Percentiles rank a stretch among this genome's conserved stretches.
Evolutionary conservation across 2,797 vertebrate genomes (phyloP).

Genomic region (Syngnathus rostellatus): DNA sequence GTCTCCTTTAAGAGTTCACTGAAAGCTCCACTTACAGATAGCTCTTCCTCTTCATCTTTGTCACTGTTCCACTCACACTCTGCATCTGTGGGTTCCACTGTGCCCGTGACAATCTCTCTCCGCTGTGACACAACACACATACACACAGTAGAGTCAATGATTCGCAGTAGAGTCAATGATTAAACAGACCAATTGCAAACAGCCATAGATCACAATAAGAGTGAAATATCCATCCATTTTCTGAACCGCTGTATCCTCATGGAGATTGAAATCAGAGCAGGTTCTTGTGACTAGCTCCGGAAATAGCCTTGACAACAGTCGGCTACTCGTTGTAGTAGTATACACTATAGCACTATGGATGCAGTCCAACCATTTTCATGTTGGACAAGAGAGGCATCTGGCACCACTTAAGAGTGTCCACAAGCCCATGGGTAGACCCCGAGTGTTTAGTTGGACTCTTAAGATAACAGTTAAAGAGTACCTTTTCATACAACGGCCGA

Average conservation of each 20-base stretch:
- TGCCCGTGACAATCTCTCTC: constrained; percentile 65
- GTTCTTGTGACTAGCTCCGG: constrained; percentile 55
- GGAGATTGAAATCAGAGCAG: constrained; percentile 8
- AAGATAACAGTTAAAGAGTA: constrained; percentile 33
- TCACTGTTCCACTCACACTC: constrained; percentile 94
- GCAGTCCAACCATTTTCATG: constrained; percentile 23
- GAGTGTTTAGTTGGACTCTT: too few relatives aligned
- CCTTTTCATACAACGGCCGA: constrained; percentile 93
- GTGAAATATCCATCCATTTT: constrained; percentile 15
- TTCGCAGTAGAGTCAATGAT: constrained; percentile 2
- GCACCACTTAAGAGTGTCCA: constrained; percentile 21
- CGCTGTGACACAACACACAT: not conserved
- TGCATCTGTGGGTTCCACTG: constrained; percentile 86
- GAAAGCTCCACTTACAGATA: constrained; percentile 76
- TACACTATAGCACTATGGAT: constrained; percentile 63
- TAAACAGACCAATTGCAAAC: not conserved
- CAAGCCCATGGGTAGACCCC: not conserved
- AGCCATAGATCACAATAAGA: not conserved
- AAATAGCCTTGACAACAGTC: constrained; percentile 58
- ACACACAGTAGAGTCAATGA: constrained; percentile 3
- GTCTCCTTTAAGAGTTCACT: not conserved
- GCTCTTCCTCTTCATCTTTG: constrained; percentile 85
- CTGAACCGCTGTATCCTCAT: too few relatives aligned
- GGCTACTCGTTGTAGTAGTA: constrained; percentile 51
- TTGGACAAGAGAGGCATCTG: constrained; percentile 15